Base-by-base conservation (phyloP, 2,888 invertebrate genomes). In the Macaria notata region DNA sequence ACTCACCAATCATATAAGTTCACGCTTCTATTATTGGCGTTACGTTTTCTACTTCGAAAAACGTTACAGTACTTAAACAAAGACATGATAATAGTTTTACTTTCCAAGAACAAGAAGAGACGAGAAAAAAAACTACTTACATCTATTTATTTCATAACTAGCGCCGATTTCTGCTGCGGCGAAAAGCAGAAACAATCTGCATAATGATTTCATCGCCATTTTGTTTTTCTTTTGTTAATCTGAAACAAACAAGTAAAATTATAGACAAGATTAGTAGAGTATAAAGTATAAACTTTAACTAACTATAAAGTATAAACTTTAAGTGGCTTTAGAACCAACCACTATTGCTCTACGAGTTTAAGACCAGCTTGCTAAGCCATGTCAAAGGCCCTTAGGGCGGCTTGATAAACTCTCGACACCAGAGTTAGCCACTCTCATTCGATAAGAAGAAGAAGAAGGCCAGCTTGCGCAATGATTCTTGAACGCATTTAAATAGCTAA, bases 131-230 rank as follows among this genome's bases (percentile, higher is more conserved):
- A 3, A 44, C 45, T 33, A 80, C 83, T 76, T 69, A 88, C 88
- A 75, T 78, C 89, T 81, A 8, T 70, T 70, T 0, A 78, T 31
- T 33, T 69, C 62, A 0, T 72, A 64, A 0, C 84, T 79, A 7
- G 75, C 57, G 30, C 76, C 68, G 49, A 69, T 74, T 3, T 78
- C 77, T 3, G 74, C 70, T 31, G 76, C 72, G 36, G 75, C 72
- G 42, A 84, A 61, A 38, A 89, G 61, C 58, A 88, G 59, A 56
- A 88, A 58, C 9, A 85, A 6, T 51, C 73, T 68, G 41, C 72
- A 65, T 42, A 83, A 39, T 6, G 71, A 69, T 38, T 77, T 70
- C 39, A 80, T 31, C 78, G 81, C 80, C 88, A 89, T 89, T 67
- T 82, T 77, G 47, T 39, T 43, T 56, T 33, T 64, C 0, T 36